Conservation (phyloP, 2,113 vertebrate genomes). For the Corythornis cristatus region DNA sequence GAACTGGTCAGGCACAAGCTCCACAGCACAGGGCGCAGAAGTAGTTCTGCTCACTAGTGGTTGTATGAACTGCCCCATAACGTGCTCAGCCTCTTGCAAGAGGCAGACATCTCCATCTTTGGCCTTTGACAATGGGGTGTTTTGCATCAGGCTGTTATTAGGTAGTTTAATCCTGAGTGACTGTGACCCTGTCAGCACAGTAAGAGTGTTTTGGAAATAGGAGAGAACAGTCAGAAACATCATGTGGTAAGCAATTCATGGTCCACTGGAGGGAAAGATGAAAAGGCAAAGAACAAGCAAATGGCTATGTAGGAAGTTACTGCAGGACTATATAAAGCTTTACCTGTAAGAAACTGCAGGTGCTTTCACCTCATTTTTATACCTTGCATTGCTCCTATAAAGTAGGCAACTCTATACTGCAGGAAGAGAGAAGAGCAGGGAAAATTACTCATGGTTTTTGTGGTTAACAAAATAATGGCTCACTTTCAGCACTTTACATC, state of each 20-base stretch:
- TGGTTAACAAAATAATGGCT: background rate
- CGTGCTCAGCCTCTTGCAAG: background rate
- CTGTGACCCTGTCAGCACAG: background rate
- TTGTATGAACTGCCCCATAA: background rate
- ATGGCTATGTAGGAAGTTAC: background rate
- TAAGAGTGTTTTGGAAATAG: background rate
- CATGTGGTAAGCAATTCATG: background rate
- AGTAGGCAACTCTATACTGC: background rate
- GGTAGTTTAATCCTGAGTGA: background rate
- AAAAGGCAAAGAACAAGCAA: background rate
- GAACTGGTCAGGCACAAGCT: background rate
- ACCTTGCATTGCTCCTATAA: background rate
- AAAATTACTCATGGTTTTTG: background rate
- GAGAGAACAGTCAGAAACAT: background rate
- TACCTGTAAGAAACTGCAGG: background rate
- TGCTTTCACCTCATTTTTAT: background rate
- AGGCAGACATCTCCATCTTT: background rate
- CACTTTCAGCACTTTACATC: background rate
- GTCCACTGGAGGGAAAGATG: background rate
- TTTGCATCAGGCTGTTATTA: background rate
- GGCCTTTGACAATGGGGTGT: background rate
- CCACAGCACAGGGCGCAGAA: background rate
- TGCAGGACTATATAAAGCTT: background rate
- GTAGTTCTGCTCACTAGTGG: background rate
- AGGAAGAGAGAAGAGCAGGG: background rate